Evolutionary conservation across 2,113 vertebrate genomes (phyloP).

Genomic region (Excalfactoria chinensis): DNA sequence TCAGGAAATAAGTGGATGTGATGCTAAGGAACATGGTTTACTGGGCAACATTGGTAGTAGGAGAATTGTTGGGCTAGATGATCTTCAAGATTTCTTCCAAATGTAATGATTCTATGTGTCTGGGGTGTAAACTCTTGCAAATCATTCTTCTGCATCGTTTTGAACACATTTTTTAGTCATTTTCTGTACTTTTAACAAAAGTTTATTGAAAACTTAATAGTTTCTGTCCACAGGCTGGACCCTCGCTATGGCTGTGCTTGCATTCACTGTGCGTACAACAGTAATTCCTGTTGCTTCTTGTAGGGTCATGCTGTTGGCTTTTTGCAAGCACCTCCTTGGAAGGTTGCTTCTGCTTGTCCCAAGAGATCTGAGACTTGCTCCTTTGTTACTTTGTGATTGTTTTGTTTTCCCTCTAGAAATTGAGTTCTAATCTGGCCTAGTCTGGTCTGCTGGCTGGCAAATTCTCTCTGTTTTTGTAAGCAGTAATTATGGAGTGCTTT

Average conservation of each 20-base stretch:
- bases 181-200: neutral
- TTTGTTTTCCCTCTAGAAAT: constrained; percentile 7
- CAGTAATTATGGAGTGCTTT: neutral
- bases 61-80: too few relatives aligned
- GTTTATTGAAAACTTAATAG: fast-evolving
- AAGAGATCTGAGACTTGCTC: neutral
- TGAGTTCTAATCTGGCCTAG: neutral
- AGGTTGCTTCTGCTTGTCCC: neutral
- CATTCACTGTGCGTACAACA: neutral
- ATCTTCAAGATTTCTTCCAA: too few relatives aligned
- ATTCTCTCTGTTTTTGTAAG: neutral
- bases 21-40: too few relatives aligned
- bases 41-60: too few relatives aligned
- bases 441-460: neutral
- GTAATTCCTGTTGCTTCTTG: neutral
- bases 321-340: neutral
- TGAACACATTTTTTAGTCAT: neutral
- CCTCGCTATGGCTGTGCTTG: neutral
- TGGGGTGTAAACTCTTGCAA: neutral
- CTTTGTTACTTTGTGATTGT: neutral
- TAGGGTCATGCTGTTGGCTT: neutral
- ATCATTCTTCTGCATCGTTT: neutral
- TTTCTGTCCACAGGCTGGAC: neutral
- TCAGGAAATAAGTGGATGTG: too few relatives aligned
- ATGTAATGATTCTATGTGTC: too few relatives aligned